Evolutionary conservation across 2,888 invertebrate species (phyloP), one percentile per base, ranked within the genome.

Genomic region (Melangyna quadrimaculata): DNA sequence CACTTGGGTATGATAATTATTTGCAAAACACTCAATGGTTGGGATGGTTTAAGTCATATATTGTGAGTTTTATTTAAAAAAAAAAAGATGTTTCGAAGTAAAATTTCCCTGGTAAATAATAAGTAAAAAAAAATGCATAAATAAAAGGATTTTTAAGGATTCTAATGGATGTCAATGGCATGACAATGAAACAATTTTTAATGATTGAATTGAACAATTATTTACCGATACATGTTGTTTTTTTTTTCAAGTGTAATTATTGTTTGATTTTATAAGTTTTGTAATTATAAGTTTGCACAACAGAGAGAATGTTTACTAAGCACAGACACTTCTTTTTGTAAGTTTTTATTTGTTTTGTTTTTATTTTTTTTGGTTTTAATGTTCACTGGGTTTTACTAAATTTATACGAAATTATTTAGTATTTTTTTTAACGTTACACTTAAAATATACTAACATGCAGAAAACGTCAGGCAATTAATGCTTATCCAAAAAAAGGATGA

Each of bases 151-250:
- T 29, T 8, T 19, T 19, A 35, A 35, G 14, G 48, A 51, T 51
- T 19, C n/a, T 32, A 67, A 67, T 51, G 10, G 35, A 51, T 67
- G 67, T 51, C 51, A 67, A 67, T 67, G 67, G 24, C n/a, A 67
- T 51, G 48, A 51, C 51, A 35, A 67, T 48, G 51, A 51, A 22
- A 51, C 35, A 10, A 35, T 27, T 45, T 22, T 6, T n/a, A 51
- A 67, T 35, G 24, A n/a, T 19, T 9, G 37, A 14, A 37, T 48
- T 69, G 35, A 10, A 45, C 10, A 45, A 12, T 63, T 53, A 78
- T 71, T 83, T 84, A 84, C 83, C 83, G 83, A 74, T 84, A 79
- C 79, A 79, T 84, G 83, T 67, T 84, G 78, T 51, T 59, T 37
- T 24, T 65, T 17, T 12, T 59, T 19, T 12, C 27, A 63, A 48